A percentile compares a stretch with the other conserved stretches of the same genome.
These are phyloP conservation scores for Salvator merianae DNA, from an alignment of 2,113 vertebrate genomes.

Conservation along the genomic window DNA sequence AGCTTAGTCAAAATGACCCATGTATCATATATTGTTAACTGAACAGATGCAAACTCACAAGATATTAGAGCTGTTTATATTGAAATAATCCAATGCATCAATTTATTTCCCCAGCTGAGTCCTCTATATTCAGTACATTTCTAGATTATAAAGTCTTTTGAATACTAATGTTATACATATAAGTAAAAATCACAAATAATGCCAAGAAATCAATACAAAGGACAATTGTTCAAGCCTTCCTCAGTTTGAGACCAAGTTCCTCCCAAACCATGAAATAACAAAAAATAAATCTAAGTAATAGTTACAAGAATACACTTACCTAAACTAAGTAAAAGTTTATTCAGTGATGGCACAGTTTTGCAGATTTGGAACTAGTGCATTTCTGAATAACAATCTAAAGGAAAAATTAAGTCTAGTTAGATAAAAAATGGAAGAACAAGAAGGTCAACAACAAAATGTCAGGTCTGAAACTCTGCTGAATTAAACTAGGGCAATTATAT, in stretches of 20 bases:
- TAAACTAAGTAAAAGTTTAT: not conserved
- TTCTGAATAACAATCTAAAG: slow-evolving; percentile 28
- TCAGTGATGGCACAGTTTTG: not conserved
- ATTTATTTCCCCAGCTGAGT: not conserved
- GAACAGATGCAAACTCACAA: not conserved
- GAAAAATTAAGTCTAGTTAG: slow-evolving; percentile 8
- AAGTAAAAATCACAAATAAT: not conserved
- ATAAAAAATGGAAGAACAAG: not conserved
- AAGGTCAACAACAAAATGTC: not conserved
- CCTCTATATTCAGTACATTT: not conserved
- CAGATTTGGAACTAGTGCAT: slow-evolving; percentile 38
- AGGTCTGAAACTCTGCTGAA: not conserved
- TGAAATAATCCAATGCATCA: not conserved
- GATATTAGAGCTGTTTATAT: not conserved
- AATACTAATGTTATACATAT: not conserved
- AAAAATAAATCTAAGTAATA: slow-evolving; percentile 20
- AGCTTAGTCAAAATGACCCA: not conserved
- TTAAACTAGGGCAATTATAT: not conserved
- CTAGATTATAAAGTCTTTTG: not conserved
- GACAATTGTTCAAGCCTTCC: too few relatives aligned
- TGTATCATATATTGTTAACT: not conserved
- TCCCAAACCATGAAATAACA: not conserved
- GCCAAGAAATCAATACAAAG: not conserved
- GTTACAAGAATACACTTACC: not conserved
- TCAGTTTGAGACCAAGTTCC: not conserved